Percentiles rank a stretch among this genome's conserved stretches.
Conservation (phyloP, 2,797 vertebrate species). For the Melopsittacus undulatus region DNA sequence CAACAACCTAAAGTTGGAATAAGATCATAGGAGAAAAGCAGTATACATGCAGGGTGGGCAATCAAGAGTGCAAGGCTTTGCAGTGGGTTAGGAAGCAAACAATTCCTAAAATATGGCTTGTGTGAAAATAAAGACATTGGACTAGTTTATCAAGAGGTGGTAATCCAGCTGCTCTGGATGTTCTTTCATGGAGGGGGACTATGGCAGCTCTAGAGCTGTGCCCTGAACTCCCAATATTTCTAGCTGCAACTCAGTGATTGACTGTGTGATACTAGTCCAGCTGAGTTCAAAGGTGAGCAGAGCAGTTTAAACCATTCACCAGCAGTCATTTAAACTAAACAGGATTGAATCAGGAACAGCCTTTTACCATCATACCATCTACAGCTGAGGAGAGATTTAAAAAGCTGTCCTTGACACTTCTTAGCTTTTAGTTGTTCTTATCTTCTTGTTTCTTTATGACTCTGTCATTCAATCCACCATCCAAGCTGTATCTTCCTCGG, state of each 20-base stretch:
- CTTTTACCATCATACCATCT: not conserved
- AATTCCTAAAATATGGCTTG: not conserved
- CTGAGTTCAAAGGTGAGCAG: not conserved
- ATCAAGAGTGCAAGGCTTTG: not conserved
- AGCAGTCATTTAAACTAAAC: constrained; percentile 2
- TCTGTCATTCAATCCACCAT: not conserved
- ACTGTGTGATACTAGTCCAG: not conserved
- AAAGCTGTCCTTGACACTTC: constrained; percentile 30
- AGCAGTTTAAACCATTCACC: not conserved
- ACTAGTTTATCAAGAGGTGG: not conserved
- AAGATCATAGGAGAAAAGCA: not conserved
- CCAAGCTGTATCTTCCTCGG: not conserved
- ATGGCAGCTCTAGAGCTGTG: not conserved
- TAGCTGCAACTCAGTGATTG: not conserved
- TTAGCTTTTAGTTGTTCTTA: constrained; percentile 11
- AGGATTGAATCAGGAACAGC: not conserved
- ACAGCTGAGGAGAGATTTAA: not conserved
- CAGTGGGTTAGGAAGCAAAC: not conserved
- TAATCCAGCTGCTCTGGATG: not conserved
- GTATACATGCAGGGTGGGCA: not conserved
- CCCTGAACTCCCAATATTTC: not conserved
- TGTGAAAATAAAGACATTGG: not conserved
- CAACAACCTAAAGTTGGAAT: not conserved
- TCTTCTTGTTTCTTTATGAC: constrained; percentile 17
- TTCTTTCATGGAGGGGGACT: not conserved